Evolutionary conservation across 2,113 vertebrate genomes (phyloP).

Genomic region (Cinclus mexicanus): DNA sequence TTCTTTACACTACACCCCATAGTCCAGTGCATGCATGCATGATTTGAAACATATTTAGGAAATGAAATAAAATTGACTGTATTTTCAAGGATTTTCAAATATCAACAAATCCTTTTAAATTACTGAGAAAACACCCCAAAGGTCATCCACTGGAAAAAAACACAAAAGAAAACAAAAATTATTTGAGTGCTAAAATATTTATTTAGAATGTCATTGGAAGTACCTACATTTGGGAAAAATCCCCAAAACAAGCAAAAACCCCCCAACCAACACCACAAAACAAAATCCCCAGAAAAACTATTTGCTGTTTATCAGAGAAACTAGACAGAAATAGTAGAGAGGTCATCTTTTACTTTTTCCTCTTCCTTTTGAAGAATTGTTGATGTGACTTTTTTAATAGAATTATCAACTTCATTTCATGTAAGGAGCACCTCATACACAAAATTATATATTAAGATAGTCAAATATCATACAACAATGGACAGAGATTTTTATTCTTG

Average conservation of each 20-base stretch:
- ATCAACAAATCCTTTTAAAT: neutral
- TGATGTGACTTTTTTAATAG: neutral
- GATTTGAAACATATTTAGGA: neutral
- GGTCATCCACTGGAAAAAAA: neutral
- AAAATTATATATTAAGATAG: neutral
- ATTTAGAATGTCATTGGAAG: neutral
- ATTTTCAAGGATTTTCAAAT: neutral
- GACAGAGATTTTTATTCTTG: neutral
- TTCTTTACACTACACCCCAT: neutral
- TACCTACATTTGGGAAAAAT: neutral
- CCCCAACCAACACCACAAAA: accelerated
- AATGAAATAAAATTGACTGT: neutral
- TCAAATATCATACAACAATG: neutral
- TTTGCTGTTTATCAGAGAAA: neutral
- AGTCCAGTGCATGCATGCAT: accelerated
- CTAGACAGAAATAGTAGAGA: neutral
- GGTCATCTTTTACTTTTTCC: accelerated
- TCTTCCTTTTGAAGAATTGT: neutral
- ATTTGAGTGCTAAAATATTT: neutral
- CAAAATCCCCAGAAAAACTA: accelerated
- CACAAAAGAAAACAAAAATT: neutral
- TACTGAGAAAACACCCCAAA: neutral
- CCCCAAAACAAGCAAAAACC: accelerated
- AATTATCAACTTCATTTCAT: neutral
- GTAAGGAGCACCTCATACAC: neutral